Base-by-base conservation (phyloP, 2,113 vertebrate species). In the Pardalotus punctatus region DNA sequence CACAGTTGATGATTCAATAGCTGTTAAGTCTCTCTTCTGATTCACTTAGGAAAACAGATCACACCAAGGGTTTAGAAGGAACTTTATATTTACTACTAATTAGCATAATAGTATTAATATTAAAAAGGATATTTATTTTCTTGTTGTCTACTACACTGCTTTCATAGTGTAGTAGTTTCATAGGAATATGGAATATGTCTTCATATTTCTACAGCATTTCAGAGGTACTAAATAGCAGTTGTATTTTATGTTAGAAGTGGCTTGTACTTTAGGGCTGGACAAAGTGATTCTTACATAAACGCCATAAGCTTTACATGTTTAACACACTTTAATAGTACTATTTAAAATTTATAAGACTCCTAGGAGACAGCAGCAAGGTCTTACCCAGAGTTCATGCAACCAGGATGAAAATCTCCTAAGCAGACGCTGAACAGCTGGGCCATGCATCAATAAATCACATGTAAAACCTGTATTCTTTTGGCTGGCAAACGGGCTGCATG, bases 371-470 rank as follows among this genome's bases (percentile, higher is more conserved):
- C 43, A 88, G 29, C 35, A 74, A 88, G 74, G 56, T 88, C 91
- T 86, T 83, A 66, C 40, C 36, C n/a, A 48, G 65, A 62, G 90
- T 81, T 88, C 84, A 40, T 71, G 56, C 57, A 74, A 71, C 35
- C 40, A 24, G 51, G 45, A 71, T 72, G 72, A 67, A 96, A 97
- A 88, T 78, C 72, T 92, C 79, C 76, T 53, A 58, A 43, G 74
- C 90, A 92, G 90, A 96, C 6, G 22, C 19, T 93, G 88, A 94
- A 92, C 82, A 95, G 85, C 86, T 94, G 88, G 86, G 48, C 62
- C 31, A 79, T 33, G 82, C 67, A 70, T 90, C 88, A 92, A 56
- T 86, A 93, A 92, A 86, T 92, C 82, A 92, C 79, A 51, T 2
- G 1, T 74, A 74, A 92, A 95, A 73, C 29, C 47, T 72, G 83